Percentiles rank a stretch among this genome's conserved stretches.
These are phyloP conservation scores for Labroides dimidiatus DNA, from an alignment of 2,797 vertebrate genomes.

Conservation along the genomic window DNA sequence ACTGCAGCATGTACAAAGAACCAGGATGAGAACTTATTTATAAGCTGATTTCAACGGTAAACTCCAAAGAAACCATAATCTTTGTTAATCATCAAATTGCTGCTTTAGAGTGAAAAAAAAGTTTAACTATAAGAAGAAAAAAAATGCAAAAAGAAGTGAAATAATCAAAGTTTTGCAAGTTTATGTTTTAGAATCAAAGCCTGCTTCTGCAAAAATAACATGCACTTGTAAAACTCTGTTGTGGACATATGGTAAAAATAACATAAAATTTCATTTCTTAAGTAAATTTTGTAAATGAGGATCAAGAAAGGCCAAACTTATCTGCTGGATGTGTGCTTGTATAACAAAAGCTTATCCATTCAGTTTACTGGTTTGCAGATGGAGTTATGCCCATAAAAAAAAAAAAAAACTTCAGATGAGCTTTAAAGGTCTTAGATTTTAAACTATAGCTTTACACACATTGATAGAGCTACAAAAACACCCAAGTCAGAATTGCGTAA, in stretches of 20 bases:
- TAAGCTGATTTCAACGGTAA: slow-evolving; percentile 21
- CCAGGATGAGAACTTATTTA: slow-evolving; percentile 18
- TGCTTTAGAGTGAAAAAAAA: neutral
- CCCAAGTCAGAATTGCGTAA: neutral
- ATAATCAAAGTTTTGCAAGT: neutral
- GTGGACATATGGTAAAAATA: slow-evolving; percentile 3
- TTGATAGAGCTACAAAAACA: neutral
- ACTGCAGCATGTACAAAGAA: slow-evolving; percentile 24
- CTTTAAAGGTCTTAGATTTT: neutral
- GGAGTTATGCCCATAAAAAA: too few species aligned
- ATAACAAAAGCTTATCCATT: too few species aligned
- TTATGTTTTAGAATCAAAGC: neutral
- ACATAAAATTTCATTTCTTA: neutral
- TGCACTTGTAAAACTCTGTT: neutral
- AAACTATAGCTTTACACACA: neutral
- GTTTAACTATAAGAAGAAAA: too few species aligned
- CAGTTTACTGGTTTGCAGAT: too few species aligned
- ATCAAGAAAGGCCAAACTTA: too few species aligned
- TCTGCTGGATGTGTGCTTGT: too few species aligned
- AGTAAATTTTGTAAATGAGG: slow-evolving; percentile 12
- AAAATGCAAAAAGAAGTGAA: too few species aligned
- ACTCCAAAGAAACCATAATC: slow-evolving; percentile 13
- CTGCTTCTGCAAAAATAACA: slow-evolving; percentile 20
- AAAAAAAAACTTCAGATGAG: too few species aligned
- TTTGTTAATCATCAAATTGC: slow-evolving; percentile 17